Percentiles rank a stretch among this genome's conserved stretches.
Evolutionary conservation across 2,113 vertebrate species (phyloP).

Genomic region (Brachyistius frenatus): DNA sequence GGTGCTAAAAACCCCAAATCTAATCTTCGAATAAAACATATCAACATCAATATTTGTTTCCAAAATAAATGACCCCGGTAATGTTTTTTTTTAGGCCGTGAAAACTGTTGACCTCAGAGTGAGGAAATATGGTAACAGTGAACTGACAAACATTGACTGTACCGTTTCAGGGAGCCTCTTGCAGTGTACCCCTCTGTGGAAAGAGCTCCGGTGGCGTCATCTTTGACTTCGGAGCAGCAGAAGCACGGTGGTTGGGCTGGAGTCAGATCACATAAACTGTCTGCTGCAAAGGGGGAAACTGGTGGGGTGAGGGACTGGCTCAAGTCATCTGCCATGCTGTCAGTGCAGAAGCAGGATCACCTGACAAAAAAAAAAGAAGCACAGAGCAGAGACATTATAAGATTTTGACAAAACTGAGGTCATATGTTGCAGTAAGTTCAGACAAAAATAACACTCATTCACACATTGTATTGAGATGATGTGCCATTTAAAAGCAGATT

Average conservation of each 20-base stretch:
- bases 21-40: not conserved
- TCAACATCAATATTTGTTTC: too few species aligned
- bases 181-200: constrained; percentile 88
- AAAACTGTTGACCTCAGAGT: not conserved
- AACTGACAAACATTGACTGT: constrained; percentile 28
- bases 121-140: not conserved
- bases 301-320: constrained; percentile 78
- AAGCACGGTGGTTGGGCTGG: constrained; percentile 84
- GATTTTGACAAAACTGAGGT: not conserved
- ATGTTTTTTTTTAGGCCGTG: not conserved
- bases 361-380: constrained; percentile 17
- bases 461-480: not conserved
- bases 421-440: not conserved
- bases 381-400: not conserved
- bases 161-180: constrained; percentile 93
- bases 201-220: constrained; percentile 80
- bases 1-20: not conserved
- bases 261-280: constrained; percentile 80
- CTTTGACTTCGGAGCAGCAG: constrained; percentile 85
- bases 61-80: too few species aligned
- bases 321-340: constrained; percentile 87
- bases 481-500: not conserved
- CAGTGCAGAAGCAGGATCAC: constrained; percentile 9
- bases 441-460: not conserved
- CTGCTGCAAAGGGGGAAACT: constrained; percentile 84